Percentiles rank a stretch among this genome's conserved stretches.
phyloP scores from a whole-genome alignment of 1,140 invertebrate species.

The Aphelenchoides fujianensis region DNA sequence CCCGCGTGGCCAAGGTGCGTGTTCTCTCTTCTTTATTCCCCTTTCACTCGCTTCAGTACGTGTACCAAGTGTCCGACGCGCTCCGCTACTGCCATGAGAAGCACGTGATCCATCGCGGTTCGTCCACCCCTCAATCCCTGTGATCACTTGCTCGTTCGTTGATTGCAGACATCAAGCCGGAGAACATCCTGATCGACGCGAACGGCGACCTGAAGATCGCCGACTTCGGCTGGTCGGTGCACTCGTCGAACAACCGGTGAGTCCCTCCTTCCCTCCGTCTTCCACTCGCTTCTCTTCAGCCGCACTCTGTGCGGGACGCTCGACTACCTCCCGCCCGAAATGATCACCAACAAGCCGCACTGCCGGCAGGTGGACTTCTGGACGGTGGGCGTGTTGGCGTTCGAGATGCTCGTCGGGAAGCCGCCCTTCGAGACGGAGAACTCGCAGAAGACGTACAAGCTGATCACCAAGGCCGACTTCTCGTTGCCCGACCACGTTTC shows the following conservation, averaged over 20 bases:
- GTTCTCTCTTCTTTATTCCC: neutral
- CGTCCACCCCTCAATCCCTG: neutral
- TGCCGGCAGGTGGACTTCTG: conserved; percentile 47
- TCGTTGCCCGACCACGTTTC: conserved; percentile 74
- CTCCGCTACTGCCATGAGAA: conserved; percentile 86
- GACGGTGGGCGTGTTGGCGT: conserved; percentile 80
- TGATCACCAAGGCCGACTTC: conserved; percentile 74
- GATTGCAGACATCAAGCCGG: conserved; percentile 42
- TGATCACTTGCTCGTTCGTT: too few species aligned
- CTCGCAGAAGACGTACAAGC: conserved; percentile 73
- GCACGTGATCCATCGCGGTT: conserved; percentile 87
- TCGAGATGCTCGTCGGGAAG: conserved; percentile 86
- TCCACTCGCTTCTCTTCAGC: conserved; percentile 21
- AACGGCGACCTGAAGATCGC: conserved; percentile 65
- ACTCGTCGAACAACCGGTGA: conserved; percentile 56
- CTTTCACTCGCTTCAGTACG: conserved; percentile 42
- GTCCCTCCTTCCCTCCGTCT: neutral
- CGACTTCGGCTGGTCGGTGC: conserved; percentile 67
- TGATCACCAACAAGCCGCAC: conserved; percentile 65
- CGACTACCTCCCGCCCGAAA: conserved; percentile 89
- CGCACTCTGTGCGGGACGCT: conserved; percentile 70
- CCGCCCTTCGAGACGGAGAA: conserved; percentile 79
- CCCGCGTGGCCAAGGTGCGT: conserved; percentile 55
- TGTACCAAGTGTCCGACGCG: conserved; percentile 73
- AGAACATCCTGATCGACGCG: conserved; percentile 62